Evolutionary conservation across 2,113 vertebrate genomes (phyloP).

Genomic region (Bubo scandiacus): DNA sequence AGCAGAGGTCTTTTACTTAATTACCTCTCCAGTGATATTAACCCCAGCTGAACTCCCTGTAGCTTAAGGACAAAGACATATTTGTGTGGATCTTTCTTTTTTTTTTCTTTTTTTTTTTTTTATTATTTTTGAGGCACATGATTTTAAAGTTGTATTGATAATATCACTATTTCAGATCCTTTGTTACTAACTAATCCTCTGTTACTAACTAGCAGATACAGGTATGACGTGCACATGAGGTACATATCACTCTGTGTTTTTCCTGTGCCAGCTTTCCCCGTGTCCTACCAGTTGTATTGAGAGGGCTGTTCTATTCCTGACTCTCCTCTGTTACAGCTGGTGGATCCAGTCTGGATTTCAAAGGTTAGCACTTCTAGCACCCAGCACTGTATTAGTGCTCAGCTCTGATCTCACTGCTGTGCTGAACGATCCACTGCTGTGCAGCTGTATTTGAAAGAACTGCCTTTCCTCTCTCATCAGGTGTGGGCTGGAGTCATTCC

Average conservation of each 20-base stretch:
- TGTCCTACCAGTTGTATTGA: not conserved
- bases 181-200: not conserved
- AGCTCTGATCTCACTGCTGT: not conserved
- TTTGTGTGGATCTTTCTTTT: not conserved
- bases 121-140: not conserved
- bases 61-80: not conserved
- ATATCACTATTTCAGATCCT: not conserved
- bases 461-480: not conserved
- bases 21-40: not conserved
- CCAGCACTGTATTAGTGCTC: not conserved
- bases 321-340: not conserved
- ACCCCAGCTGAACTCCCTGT: not conserved
- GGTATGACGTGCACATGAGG: fast-evolving
- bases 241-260: not conserved
- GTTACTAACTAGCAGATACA: not conserved
- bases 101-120: too few species aligned
- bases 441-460: not conserved
- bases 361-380: not conserved
- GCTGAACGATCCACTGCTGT: not conserved
- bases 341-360: not conserved
- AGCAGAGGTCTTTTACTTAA: not conserved
- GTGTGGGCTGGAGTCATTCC: not conserved
- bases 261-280: not conserved
- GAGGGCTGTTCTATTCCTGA: not conserved
- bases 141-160: not conserved